Evolutionary conservation across 2,797 vertebrate species (phyloP), one percentile per base, ranked within the genome.

Genomic region (Eutrigla gurnardus): DNA sequence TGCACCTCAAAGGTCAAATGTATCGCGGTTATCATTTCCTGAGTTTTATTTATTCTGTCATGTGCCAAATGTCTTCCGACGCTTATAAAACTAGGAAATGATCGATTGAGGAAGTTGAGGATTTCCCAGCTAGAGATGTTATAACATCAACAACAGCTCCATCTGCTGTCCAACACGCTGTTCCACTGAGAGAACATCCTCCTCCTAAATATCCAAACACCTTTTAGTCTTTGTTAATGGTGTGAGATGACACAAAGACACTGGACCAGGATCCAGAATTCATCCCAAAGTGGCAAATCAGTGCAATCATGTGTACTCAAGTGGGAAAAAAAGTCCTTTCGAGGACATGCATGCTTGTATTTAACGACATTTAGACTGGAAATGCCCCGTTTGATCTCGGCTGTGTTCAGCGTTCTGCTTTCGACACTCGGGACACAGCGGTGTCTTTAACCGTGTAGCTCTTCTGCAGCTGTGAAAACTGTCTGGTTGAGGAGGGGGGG

Each of bases 391-490:
- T 25, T 53, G 1, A 35, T 53, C 14, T 39, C 14, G 14, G 15
- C 5, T 61, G 32, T 54, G 7, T 6, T 12, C 4, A 63, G 15
- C 2, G 33, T 49, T 60, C 7, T 54, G 12, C 32, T 14, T 66
- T 52, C 32, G 43, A 3, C 12, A 42, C 59, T 67, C 18, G 17
- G 67, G 43, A 59, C 54, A 17, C 46, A 75, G 77, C 78, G 17
- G 70, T 46, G 35, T 73, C 55, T 75, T 69, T 40, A 70, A 61
- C 42, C 49, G 2, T 65, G 66, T 40, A 3, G 49, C 40, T 70
- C n/a, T 46, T 52, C n/a, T 71, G 62, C 88, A 90, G 86, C 88
- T 90, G 86, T 79, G 65, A 75, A 78, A 87, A 86, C 82, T 53
- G 7, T 35, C 7, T 9, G 40, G 33, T n/a, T 46, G 35, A 39